A percentile compares a stretch with the other conserved stretches of the same genome.
phyloP scores from a whole-genome alignment of 2,113 vertebrate species.

The Aramus guarauna region DNA sequence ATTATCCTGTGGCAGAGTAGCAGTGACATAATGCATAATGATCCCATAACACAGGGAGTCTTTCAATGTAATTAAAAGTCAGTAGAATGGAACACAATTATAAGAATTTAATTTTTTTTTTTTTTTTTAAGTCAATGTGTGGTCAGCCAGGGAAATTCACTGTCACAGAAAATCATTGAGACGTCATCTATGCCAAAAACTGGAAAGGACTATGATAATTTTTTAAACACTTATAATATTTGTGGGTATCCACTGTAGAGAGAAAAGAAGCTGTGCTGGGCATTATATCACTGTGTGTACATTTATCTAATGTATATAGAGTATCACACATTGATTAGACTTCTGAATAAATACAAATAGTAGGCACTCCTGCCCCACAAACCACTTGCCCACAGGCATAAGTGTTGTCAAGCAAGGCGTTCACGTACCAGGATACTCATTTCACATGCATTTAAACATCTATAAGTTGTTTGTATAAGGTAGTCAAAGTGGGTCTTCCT shows the following conservation, averaged over 20 bases:
- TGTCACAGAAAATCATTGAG: constrained; percentile 2
- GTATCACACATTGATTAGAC: neutral
- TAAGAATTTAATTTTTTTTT: neutral
- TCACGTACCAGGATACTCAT: neutral
- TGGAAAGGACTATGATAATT: neutral
- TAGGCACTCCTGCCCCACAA: neutral
- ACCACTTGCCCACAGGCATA: neutral
- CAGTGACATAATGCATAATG: neutral
- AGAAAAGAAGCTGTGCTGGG: neutral
- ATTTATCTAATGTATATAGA: neutral
- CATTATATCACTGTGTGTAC: neutral
- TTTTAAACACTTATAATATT: neutral
- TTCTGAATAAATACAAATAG: neutral
- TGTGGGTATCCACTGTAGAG: neutral
- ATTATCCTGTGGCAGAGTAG: neutral
- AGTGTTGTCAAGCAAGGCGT: neutral
- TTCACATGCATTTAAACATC: neutral
- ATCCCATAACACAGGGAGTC: neutral
- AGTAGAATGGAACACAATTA: constrained; percentile 42
- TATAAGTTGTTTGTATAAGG: neutral
- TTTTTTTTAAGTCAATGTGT: neutral
- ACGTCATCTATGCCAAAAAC: neutral
- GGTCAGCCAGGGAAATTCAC: neutral
- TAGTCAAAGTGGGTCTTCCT: neutral
- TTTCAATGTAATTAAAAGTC: constrained; percentile 49